These are phyloP conservation scores for Lacanobia oleracea DNA, from an alignment of 2,888 invertebrate species.

Conservation along the genomic window DNA sequence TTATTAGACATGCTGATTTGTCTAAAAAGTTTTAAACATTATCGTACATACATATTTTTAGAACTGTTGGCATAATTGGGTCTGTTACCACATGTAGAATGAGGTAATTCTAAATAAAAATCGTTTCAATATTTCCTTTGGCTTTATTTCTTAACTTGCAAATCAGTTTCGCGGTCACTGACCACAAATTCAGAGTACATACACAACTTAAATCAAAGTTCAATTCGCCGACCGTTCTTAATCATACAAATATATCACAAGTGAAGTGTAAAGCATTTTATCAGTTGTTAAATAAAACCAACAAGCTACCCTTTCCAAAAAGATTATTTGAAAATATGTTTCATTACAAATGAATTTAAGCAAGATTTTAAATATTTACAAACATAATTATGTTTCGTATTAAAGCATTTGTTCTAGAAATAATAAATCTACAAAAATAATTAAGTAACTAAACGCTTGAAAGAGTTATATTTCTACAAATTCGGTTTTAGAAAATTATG, in stretches of 20 bases:
- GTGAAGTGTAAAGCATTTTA: constrained; percentile 65
- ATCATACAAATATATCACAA: constrained; percentile 67
- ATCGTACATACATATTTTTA: constrained; percentile 13
- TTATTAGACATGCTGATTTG: background rate
- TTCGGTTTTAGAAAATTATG: background rate
- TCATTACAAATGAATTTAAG: background rate
- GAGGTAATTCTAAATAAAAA: constrained; percentile 36
- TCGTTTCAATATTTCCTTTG: constrained; percentile 82
- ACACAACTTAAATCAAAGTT: constrained; percentile 47
- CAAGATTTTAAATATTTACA: constrained; percentile 36
- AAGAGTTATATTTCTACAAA: constrained; percentile 19
- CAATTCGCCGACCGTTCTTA: constrained; percentile 27
- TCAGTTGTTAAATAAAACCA: constrained; percentile 40
- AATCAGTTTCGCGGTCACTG: constrained; percentile 59
- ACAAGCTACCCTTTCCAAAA: constrained; percentile 57
- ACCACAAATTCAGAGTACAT: constrained; percentile 64
- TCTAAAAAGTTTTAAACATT: constrained; percentile 3
- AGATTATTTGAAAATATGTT: constrained; percentile 5
- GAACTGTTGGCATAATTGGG: background rate
- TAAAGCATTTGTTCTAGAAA: constrained; percentile 4
- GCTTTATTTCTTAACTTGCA: constrained; percentile 73
- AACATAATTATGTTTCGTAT: background rate
- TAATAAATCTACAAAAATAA: constrained; percentile 8
- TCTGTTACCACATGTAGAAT: background rate
- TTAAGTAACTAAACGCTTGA: constrained; percentile 31